Evolutionary conservation across 1,140 invertebrate species (phyloP).

Genomic region (Macrostomum lignano): DNA sequence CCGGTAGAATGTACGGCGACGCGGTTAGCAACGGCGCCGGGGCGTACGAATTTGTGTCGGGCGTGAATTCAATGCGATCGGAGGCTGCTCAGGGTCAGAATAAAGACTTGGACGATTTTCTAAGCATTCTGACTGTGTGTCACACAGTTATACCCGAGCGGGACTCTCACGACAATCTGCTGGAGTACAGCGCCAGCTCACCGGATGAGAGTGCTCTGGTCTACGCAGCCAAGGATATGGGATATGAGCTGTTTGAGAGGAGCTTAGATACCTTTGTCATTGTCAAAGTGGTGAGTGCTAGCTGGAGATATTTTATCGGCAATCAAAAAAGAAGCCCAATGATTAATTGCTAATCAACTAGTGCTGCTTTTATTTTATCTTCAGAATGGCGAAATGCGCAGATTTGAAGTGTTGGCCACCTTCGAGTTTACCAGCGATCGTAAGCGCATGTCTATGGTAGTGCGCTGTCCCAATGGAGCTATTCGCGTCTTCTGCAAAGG

Average conservation of each 20-base stretch:
- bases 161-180: constrained; percentile 25
- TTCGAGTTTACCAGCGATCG: constrained; percentile 69
- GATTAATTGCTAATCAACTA: no score
- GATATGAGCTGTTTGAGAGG: no score
- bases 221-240: constrained; percentile 52
- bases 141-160: constrained; percentile 90
- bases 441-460: constrained; percentile 77
- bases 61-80: no score
- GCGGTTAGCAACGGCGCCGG: no score
- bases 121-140: constrained; percentile 68
- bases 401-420: constrained; percentile 49
- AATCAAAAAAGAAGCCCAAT: no score
- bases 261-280: no score
- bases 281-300: no score
- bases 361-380: no score
- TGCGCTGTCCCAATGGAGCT: constrained; percentile 41
- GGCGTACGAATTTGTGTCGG: no score
- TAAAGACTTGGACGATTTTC: no score
- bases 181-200: constrained; percentile 79
- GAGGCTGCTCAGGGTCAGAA: no score
- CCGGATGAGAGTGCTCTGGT: constrained; percentile 88
- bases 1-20: constrained; percentile 39
- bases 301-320: no score
- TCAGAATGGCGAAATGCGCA: constrained; percentile 34
- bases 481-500: constrained; percentile 63